Evolutionary conservation across 1,140 invertebrate genomes (phyloP), one percentile per base, ranked within the genome.

Genomic region (Chrysoperla carnea): DNA sequence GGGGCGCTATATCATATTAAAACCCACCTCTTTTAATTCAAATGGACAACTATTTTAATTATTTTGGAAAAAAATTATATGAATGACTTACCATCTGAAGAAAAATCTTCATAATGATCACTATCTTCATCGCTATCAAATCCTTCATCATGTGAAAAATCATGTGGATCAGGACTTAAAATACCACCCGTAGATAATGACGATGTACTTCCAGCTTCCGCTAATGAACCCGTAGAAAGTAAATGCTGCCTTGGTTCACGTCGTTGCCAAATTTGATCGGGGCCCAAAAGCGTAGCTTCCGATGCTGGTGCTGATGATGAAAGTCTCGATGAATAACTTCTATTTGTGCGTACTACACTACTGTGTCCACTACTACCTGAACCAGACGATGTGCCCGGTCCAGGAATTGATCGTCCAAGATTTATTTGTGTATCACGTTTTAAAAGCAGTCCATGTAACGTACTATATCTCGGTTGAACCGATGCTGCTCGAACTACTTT

Each of bases 181-280:
- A 89, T 72, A 42, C 81, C 84, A 39, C 81, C 82, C 2, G 78
- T 83, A 44, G 82, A 85, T 3, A 89, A 53, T 17, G 84, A 89
- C n/a, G 83, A 87, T n/a, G 80, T 81, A 27, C 84, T 87, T 8
- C 81, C 82, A 42, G 78, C 84, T 63, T 89, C 85, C 8, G 77
- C 81, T 45, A 89, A 59, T 29, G 84, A 88, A 43, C 84, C 79
- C 8, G 85, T 90, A 23, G 84, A 88, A n/a, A 89, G 56, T 37
- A 89, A 64, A 67, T 87, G 85, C 52, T 82, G 83, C 35, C 86
- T 68, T 11, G 86, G 84, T 56, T 91, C 85, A 42, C 85, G 63
- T 15, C 82, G 69, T 52, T 78, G 75, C 85, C 85, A 90, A 41
- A 89, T 80, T 61, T 86, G 72, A 53, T 87, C 77, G 46, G 85